Evolutionary conservation across 2,888 invertebrate species (phyloP).

Genomic region (Perizoma flavofasciatum): DNA sequence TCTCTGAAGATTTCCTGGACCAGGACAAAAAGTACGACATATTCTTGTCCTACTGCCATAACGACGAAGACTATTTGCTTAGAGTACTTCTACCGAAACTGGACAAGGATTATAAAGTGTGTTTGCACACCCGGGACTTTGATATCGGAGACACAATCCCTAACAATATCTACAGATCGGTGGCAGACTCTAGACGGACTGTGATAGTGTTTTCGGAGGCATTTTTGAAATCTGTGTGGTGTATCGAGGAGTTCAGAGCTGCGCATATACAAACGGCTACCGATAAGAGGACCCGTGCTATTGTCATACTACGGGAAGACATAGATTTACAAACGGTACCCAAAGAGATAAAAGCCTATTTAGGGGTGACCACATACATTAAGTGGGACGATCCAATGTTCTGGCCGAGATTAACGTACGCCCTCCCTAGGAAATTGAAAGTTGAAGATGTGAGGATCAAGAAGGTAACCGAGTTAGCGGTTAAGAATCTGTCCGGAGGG

Average conservation of each 20-base stretch:
- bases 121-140: constrained; percentile 90
- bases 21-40: constrained; percentile 86
- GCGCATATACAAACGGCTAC: constrained; percentile 65
- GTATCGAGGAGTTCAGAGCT: constrained; percentile 85
- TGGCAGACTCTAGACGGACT: constrained; percentile 83
- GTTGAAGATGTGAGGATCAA: constrained; percentile 2
- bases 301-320: constrained; percentile 87
- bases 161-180: constrained; percentile 88
- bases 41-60: constrained; percentile 91
- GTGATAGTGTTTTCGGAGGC: constrained; percentile 44
- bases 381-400: constrained; percentile 92
- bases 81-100: constrained; percentile 86
- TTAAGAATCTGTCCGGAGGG: constrained; percentile 2
- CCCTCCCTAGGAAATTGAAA: constrained; percentile 76
- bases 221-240: constrained; percentile 76
- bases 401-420: constrained; percentile 89
- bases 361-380: constrained; percentile 91
- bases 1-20: constrained; percentile 37
- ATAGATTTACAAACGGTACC: constrained; percentile 68
- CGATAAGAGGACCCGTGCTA: constrained; percentile 86
- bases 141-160: constrained; percentile 89
- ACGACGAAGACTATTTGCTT: constrained; percentile 88
- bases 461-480: not conserved
- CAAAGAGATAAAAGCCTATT: constrained; percentile 83
- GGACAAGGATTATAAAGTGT: constrained; percentile 84